Evolutionary conservation across 2,888 invertebrate species (phyloP).

Genomic region (Syrphus vitripennis): DNA sequence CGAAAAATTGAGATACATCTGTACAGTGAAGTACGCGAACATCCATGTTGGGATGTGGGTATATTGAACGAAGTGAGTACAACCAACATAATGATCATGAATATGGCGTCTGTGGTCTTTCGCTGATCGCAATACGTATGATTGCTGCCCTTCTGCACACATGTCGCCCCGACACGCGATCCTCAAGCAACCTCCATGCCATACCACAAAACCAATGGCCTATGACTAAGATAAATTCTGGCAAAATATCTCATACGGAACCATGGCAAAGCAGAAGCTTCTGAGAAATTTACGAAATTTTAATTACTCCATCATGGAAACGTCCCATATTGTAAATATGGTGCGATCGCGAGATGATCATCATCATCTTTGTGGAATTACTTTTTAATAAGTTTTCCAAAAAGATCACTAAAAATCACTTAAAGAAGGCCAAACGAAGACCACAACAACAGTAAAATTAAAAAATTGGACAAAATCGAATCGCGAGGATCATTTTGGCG

Average conservation of each 20-base stretch:
- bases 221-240: constrained; percentile 63
- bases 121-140: constrained; percentile 27
- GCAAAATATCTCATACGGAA: constrained; percentile 57
- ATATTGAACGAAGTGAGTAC: not conserved
- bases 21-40: constrained; percentile 33
- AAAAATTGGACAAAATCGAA: constrained; percentile 35
- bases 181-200: not conserved
- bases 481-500: constrained; percentile 64
- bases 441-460: not conserved
- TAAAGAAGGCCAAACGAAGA: constrained; percentile 12
- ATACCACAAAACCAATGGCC: not conserved
- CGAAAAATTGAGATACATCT: constrained; percentile 71
- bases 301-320: constrained; percentile 68
- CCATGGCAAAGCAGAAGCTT: constrained; percentile 35
- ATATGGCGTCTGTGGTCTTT: constrained; percentile 58
- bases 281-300: constrained; percentile 67
- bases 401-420: constrained; percentile 33
- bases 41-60: not conserved
- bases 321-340: constrained; percentile 21
- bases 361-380: constrained; percentile 52
- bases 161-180: constrained; percentile 56
- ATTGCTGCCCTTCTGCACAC: constrained; percentile 44
- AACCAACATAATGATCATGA: constrained; percentile 48
- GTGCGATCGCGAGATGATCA: constrained; percentile 27
- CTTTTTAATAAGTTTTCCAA: constrained; percentile 63